A percentile compares a stretch with the other conserved stretches of the same genome.
Evolutionary conservation across 2,797 vertebrate species (phyloP).

Genomic region (Taeniopygia guttata): DNA sequence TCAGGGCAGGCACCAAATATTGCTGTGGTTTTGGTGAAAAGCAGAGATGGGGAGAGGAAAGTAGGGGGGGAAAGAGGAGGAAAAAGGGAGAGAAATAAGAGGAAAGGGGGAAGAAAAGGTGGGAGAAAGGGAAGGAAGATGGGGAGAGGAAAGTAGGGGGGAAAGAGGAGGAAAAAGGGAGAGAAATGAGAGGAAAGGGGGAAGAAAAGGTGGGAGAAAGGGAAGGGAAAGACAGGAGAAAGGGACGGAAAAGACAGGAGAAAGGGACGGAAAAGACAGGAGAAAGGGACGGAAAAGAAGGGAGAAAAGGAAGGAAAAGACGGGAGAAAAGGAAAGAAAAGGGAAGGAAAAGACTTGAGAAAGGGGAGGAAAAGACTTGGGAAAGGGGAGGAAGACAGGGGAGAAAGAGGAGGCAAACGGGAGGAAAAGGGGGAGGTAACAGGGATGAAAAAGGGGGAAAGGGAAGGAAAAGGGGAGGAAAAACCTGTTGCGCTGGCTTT

Average conservation of each 20-base stretch:
- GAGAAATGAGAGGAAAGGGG: too few relatives aligned
- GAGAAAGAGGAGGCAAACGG: neutral
- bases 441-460: too few relatives aligned
- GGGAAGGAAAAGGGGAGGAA: neutral
- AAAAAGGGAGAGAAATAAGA: neutral
- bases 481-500: neutral
- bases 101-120: neutral
- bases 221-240: neutral
- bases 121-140: fast-evolving
- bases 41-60: neutral
- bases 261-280: neutral
- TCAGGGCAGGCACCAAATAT: neutral
- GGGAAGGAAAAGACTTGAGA: neutral
- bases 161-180: too few relatives aligned
- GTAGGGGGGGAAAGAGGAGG: fast-evolving
- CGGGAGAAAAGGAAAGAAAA: too few relatives aligned
- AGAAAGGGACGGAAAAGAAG: fast-evolving
- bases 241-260: neutral
- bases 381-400: neutral
- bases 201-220: neutral
- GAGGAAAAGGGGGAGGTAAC: neutral
- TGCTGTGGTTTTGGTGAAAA: neutral
- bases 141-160: fast-evolving
- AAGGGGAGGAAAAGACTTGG: neutral
- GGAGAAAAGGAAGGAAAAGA: too few relatives aligned